A percentile compares a stretch with the other conserved stretches of the same genome.
Evolutionary conservation across 2,797 vertebrate species (phyloP).

Genomic region (Eidolon dupreanum): DNA sequence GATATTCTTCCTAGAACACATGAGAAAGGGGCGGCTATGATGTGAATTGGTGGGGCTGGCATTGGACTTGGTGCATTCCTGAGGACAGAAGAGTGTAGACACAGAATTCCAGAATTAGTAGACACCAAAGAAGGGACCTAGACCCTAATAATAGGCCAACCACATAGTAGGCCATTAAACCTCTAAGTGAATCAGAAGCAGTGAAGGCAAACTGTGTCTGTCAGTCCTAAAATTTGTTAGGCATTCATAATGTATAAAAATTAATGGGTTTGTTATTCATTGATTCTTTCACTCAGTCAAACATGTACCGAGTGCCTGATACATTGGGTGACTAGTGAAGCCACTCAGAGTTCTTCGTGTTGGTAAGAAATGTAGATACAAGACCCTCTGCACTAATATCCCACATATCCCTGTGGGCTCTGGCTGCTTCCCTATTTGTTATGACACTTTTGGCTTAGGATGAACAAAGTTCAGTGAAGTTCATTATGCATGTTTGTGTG

Average conservation of each 20-base stretch:
- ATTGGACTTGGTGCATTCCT: not conserved
- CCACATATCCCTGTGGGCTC: not conserved
- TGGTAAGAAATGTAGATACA: not conserved
- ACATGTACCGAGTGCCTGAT: not conserved
- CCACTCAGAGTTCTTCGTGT: not conserved
- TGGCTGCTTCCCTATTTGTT: not conserved
- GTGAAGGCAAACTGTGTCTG: not conserved
- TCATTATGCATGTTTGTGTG: not conserved
- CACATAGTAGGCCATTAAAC: not conserved
- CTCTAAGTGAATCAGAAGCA: not conserved
- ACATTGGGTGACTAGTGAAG: not conserved
- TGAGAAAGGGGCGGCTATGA: not conserved
- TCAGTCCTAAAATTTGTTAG: not conserved
- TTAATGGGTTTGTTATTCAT: no score
- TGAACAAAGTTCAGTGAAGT: constrained; percentile 41
- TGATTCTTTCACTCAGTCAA: not conserved
- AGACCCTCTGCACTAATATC: not conserved
- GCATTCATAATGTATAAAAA: not conserved
- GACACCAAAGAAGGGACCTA: not conserved
- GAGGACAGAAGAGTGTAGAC: not conserved
- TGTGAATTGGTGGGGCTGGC: not conserved
- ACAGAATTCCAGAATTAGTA: not conserved
- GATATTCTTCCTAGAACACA: not conserved
- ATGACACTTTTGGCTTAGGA: not conserved
- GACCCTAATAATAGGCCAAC: not conserved